Evolutionary conservation across 2,888 invertebrate genomes (phyloP).

Genomic region (Cosmia trapezina): DNA sequence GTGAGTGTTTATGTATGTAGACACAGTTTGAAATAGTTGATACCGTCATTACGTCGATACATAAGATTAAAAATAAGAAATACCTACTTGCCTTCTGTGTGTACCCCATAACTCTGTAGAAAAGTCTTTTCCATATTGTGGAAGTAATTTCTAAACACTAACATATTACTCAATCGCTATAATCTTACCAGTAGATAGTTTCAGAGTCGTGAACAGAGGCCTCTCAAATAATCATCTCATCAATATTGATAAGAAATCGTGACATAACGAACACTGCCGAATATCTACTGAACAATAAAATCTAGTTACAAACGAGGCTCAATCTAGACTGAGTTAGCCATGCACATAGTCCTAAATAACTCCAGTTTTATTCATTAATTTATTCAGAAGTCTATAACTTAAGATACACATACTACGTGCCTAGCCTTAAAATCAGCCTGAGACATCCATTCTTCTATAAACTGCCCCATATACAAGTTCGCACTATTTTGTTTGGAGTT

Average conservation of each 20-base stretch:
- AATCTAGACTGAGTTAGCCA: slow-evolving; percentile 43
- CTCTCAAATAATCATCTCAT: slow-evolving; percentile 23
- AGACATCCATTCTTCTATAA: slow-evolving; percentile 21
- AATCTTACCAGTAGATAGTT: not conserved
- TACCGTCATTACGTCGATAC: slow-evolving; percentile 10
- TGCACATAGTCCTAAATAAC: slow-evolving; percentile 22
- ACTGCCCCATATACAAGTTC: slow-evolving; percentile 21
- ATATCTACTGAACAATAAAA: slow-evolving; percentile 33
- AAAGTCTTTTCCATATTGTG: not conserved
- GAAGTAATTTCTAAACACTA: slow-evolving; percentile 14
- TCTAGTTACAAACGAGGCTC: slow-evolving; percentile 16
- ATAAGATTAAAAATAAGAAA: slow-evolving; percentile 33
- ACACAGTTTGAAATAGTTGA: slow-evolving; percentile 36
- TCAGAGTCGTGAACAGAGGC: slow-evolving; percentile 3
- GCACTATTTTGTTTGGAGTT: slow-evolving; percentile 15
- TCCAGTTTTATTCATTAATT: slow-evolving; percentile 14
- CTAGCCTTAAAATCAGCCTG: slow-evolving; percentile 28
- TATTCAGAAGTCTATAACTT: slow-evolving; percentile 6
- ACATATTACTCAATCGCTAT: slow-evolving; percentile 5
- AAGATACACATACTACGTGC: slow-evolving; percentile 29
- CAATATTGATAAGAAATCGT: slow-evolving; percentile 23
- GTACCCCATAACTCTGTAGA: slow-evolving; percentile 10
- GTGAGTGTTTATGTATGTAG: not conserved
- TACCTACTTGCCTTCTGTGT: slow-evolving; percentile 45
- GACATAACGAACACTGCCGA: slow-evolving; percentile 58